Conservation (phyloP, 2,888 invertebrate species). For the Nomada lathburiana region DNA sequence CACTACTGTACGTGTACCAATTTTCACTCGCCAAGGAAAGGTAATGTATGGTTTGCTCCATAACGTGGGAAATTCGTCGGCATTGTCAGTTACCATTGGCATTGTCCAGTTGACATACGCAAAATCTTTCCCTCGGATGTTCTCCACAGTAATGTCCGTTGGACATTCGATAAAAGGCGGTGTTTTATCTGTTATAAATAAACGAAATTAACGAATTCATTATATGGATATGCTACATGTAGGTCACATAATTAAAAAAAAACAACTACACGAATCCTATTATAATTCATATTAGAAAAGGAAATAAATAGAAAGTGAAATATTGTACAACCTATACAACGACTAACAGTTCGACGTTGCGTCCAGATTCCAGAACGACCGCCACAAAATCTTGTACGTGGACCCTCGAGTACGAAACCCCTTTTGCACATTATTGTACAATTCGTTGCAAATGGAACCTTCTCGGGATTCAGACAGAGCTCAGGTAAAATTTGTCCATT, state of each 20-base stretch:
- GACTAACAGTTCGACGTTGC: conserved; percentile 83
- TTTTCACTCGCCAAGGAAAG: conserved; percentile 86
- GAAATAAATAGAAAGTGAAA: neutral
- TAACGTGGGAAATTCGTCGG: conserved; percentile 85
- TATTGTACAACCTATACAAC: conserved; percentile 84
- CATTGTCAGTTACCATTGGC: conserved; percentile 86
- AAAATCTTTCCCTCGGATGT: conserved; percentile 85
- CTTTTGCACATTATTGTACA: conserved; percentile 87
- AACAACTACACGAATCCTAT: too few species aligned
- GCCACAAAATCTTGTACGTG: conserved; percentile 85
- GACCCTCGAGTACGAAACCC: conserved; percentile 87
- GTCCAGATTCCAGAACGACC: conserved; percentile 87
- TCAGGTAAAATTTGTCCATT: conserved; percentile 86
- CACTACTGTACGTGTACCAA: conserved; percentile 87
- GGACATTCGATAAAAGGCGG: conserved; percentile 87
- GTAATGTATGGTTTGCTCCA: conserved; percentile 87
- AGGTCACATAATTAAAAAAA: too few species aligned
- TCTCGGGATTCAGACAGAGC: conserved; percentile 85
- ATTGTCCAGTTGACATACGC: conserved; percentile 86
- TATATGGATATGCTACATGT: neutral
- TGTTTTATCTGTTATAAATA: conserved; percentile 85
- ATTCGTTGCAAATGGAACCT: conserved; percentile 86
- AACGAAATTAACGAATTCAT: neutral
- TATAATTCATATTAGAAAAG: neutral
- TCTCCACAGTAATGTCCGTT: conserved; percentile 84